Evolutionary conservation across 2,797 vertebrate species (phyloP).

Genomic region (Rhabdomys pumilio): DNA sequence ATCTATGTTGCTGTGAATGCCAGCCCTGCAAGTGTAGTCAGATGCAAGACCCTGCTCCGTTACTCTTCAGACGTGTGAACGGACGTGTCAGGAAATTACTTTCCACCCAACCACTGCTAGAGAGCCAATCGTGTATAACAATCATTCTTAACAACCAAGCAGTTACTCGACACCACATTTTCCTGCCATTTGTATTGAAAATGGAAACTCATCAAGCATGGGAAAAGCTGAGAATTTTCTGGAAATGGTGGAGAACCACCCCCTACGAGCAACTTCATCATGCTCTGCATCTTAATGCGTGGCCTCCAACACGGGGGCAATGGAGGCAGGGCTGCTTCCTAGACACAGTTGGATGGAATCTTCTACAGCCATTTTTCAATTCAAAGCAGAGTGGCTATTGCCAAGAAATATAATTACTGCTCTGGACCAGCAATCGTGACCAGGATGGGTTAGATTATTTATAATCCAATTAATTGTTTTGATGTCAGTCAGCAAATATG

Average conservation of each 20-base stretch:
- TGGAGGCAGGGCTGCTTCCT: background rate
- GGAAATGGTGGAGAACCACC: background rate
- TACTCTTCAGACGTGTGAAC: background rate
- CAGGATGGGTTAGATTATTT: constrained; percentile 20
- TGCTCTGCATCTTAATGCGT: background rate
- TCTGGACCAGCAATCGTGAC: background rate
- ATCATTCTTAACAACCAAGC: background rate
- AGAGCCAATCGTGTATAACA: background rate
- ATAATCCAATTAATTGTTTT: constrained; percentile 59
- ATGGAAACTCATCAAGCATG: background rate
- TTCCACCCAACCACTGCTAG: background rate
- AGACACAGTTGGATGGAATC: background rate
- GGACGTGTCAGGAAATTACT: constrained; percentile 21
- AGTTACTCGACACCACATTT: background rate
- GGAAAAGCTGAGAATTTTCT: background rate
- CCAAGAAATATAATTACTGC: constrained; percentile 60
- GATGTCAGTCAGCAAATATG: constrained; percentile 39
- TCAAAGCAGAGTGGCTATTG: constrained; percentile 1
- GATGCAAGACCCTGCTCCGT: background rate
- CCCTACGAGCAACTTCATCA: background rate
- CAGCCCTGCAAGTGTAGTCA: background rate
- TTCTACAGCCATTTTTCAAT: background rate
- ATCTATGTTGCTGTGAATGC: constrained; percentile 13
- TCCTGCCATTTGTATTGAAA: background rate
- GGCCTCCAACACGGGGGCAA: accelerated